Conservation (phyloP, 2,888 invertebrate species). For the Apamea monoglypha region DNA sequence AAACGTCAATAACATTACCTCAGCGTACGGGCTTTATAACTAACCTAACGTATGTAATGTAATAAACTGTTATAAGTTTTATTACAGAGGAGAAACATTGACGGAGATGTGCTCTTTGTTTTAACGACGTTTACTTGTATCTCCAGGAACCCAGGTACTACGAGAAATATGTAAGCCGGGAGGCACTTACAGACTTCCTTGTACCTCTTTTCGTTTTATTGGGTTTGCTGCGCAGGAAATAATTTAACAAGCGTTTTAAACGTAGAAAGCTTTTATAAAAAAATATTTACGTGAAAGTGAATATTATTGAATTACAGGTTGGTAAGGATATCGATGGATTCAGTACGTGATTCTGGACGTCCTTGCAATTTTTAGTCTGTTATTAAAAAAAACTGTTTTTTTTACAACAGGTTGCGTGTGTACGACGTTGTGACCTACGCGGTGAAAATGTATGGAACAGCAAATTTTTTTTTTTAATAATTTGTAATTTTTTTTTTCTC, state of each 20-base stretch:
- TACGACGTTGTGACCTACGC: too few species aligned
- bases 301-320: too few species aligned
- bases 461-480: too few species aligned
- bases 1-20: neutral
- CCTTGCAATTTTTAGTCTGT: too few species aligned
- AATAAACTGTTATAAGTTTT: constrained; percentile 25
- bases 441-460: too few species aligned
- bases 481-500: too few species aligned
- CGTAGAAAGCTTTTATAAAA: neutral
- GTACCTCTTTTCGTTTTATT: neutral
- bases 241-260: neutral
- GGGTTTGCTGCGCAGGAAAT: neutral
- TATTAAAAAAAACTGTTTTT: too few species aligned
- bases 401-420: too few species aligned
- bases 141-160: constrained; percentile 9
- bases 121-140: constrained; percentile 13
- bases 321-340: too few species aligned
- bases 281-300: neutral
- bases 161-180: constrained; percentile 13
- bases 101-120: constrained; percentile 20
- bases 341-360: too few species aligned
- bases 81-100: constrained; percentile 11
- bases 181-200: neutral
- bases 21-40: constrained; percentile 7
- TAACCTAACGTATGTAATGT: constrained; percentile 26